A percentile compares a stretch with the other conserved stretches of the same genome.
Evolutionary conservation across 2,113 vertebrate species (phyloP).

Genomic region (Rhynchomys soricoides): DNA sequence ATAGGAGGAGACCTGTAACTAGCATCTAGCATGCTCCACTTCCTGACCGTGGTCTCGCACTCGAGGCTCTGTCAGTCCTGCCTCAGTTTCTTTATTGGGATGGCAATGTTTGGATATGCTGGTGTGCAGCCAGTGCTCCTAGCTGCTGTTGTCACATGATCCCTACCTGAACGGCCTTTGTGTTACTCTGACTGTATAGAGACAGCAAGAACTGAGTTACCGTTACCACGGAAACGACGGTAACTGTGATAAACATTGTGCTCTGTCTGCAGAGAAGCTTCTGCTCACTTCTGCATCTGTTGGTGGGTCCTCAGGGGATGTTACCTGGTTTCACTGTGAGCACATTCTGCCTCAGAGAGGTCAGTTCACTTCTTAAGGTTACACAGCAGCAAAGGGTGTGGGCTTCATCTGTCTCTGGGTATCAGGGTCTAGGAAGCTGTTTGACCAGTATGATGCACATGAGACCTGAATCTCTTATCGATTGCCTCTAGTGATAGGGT

Average conservation of each 20-base stretch:
- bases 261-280: neutral
- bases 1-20: neutral
- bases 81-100: neutral
- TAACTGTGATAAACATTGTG: rapidly evolving
- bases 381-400: neutral
- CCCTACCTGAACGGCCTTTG: neutral
- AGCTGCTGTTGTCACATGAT: neutral
- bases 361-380: neutral
- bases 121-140: neutral
- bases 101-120: neutral
- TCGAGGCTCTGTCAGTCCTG: neutral
- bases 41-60: neutral
- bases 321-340: neutral
- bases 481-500: too few relatives aligned
- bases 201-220: neutral
- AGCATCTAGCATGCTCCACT: neutral
- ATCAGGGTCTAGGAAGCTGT: neutral
- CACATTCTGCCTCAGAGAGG: neutral
- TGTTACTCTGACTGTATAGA: neutral
- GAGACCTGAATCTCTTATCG: neutral
- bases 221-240: neutral
- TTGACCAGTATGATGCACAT: neutral
- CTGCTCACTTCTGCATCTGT: neutral
- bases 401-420: neutral
- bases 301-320: neutral